A percentile compares a stretch with the other conserved stretches of the same genome.
These are phyloP conservation scores for Saturnia pavonia DNA, from an alignment of 2,888 invertebrate species.

Conservation along the genomic window DNA sequence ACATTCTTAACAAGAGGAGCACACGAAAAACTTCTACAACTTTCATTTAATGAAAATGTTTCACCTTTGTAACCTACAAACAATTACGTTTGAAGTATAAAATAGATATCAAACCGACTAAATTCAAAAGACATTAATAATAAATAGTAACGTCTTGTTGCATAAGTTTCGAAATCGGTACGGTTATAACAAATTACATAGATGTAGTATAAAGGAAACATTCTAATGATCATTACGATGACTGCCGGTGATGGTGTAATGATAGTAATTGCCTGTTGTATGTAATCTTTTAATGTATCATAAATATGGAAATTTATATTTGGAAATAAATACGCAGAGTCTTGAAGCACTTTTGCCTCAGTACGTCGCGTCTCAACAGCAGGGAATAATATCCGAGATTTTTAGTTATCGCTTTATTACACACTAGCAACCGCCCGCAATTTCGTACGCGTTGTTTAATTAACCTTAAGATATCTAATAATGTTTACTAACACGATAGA, in stretches of 20 bases:
- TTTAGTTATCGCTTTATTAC: too few species aligned
- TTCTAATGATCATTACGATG: slow-evolving; percentile 10
- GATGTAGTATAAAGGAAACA: background rate
- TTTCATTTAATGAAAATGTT: slow-evolving; percentile 1
- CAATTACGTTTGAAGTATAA: background rate
- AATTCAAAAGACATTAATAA: slow-evolving; percentile 7
- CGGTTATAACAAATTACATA: slow-evolving; percentile 3
- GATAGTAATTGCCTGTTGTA: slow-evolving; percentile 5
- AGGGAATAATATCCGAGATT: background rate
- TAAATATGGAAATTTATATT: background rate
- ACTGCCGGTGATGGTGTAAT: slow-evolving; percentile 11
- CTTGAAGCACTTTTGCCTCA: background rate
- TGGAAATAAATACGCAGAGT: background rate
- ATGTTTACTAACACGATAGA: too few species aligned
- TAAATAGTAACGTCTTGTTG: background rate
- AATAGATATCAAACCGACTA: background rate
- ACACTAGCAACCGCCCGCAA: too few species aligned
- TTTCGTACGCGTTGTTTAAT: too few species aligned
- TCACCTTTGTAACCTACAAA: slow-evolving; percentile 1
- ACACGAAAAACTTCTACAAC: background rate
- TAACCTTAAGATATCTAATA: too few species aligned
- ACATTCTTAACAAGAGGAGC: background rate
- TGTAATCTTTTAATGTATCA: slow-evolving; percentile 1
- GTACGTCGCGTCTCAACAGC: background rate
- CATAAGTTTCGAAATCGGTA: slow-evolving; percentile 7